Base-by-base conservation (phyloP, 2,113 vertebrate genomes). In the Scomber scombrus region DNA sequence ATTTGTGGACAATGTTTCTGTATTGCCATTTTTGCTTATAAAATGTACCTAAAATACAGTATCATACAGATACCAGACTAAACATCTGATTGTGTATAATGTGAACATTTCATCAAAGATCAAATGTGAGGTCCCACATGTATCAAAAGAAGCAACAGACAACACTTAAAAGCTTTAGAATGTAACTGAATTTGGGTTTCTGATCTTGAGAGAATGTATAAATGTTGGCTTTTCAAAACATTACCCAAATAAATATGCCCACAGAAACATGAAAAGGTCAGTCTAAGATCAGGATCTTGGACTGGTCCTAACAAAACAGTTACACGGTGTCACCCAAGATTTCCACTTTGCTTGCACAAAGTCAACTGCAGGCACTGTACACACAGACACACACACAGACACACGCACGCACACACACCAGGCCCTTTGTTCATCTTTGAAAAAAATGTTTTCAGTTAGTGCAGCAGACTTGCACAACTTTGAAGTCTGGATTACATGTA, bases 311-410 rank as follows among this genome's bases (percentile, higher is more conserved):
- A 86, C 66, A 81, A 60, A 78, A 68, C 67, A 81, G 19, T 54
- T 52, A 60, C 62, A 72, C 31, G 23, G 56, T 86, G 84, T 87
- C 84, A 86, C 19, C 56, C 15, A 78, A 75, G 74, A 84, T 72
- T 76, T 84, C 61, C 56, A 62, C 58, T 73, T 29, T 51, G 54
- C 71, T 65, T 47, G 67, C 67, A 82, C 75, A 76, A 77, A 81
- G 66, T 72, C 61, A 75, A 78, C 76, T 81, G 73, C 65, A 71
- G 77, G 80, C 80, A 11, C 54, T 60, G 11, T 0, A 16, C 54
- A 93, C 94, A 96, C 96, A 96, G 92, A 47, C 2, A 88, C 91
- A 84, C 26, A 92, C 91, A 83, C 81, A n/a, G n/a, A n/a, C 34
- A 49, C 21, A n/a, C 19, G 51, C 16, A 31, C 29, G 31, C 2